These are phyloP conservation scores for Charina bottae DNA, from an alignment of 2,113 vertebrate genomes.

Conservation along the genomic window DNA sequence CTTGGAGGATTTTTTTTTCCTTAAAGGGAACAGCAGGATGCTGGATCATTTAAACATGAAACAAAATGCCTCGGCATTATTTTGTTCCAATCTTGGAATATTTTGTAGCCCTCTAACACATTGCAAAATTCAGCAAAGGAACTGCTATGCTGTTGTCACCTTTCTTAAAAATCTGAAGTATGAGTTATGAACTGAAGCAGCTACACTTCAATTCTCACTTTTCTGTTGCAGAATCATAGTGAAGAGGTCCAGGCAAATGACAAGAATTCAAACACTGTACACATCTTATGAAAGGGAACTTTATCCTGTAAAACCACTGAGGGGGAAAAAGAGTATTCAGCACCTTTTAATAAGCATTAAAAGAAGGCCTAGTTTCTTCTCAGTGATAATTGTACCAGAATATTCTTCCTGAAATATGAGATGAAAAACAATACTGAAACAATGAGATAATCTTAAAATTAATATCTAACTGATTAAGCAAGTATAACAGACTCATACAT, in stretches of 20 bases:
- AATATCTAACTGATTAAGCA: not conserved
- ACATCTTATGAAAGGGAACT: constrained; percentile 54
- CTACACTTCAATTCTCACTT: not conserved
- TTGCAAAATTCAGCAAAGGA: not conserved
- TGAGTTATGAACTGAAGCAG: not conserved
- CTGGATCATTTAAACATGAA: not conserved
- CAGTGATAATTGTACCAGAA: not conserved
- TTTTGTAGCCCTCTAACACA: not conserved
- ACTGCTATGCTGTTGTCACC: too few species aligned
- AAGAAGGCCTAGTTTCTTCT: constrained; percentile 18
- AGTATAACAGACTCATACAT: not conserved
- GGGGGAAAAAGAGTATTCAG: not conserved
- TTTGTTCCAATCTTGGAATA: not conserved
- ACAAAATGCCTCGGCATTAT: not conserved
- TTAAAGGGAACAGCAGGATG: not conserved
- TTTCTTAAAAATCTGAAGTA: not conserved
- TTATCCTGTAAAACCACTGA: not conserved
- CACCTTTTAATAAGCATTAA: constrained; percentile 3
- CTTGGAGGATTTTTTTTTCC: not conserved
- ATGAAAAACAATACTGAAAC: not conserved
- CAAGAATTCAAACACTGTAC: constrained; percentile 36
- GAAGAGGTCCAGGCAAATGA: constrained; percentile 42
- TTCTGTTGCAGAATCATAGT: constrained; percentile 1
- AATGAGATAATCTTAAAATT: not conserved
- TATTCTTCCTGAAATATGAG: not conserved